Percentiles rank a stretch among this genome's conserved stretches.
Evolutionary conservation across 2,888 invertebrate species (phyloP).

Genomic region (Nesidiocoris tenuis): DNA sequence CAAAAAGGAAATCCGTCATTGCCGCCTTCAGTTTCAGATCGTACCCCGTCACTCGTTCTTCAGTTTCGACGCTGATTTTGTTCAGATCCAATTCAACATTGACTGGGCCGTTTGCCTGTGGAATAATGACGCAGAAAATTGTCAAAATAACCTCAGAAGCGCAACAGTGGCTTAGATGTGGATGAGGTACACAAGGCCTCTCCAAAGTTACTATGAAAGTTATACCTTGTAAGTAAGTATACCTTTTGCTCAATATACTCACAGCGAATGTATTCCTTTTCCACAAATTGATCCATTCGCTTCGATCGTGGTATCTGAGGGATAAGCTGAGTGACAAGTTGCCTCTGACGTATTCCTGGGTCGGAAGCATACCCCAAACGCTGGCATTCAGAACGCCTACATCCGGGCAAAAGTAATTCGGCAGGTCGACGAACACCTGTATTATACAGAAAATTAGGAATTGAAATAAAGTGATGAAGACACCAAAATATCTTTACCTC

Average conservation of each 20-base stretch:
- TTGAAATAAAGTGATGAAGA: too few species aligned
- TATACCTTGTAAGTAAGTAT: too few species aligned
- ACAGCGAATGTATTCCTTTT: constrained; percentile 50
- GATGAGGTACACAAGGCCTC: too few species aligned
- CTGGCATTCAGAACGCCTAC: constrained; percentile 52
- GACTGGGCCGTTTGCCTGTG: constrained; percentile 4
- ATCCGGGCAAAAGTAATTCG: constrained; percentile 53
- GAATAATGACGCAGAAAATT: too few species aligned
- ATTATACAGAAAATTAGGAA: too few species aligned
- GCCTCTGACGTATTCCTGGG: constrained; percentile 54
- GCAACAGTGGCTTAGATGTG: too few species aligned
- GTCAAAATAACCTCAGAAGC: too few species aligned
- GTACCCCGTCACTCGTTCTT: too few species aligned
- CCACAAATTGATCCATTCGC: constrained; percentile 39
- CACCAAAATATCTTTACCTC: too few species aligned
- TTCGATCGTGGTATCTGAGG: constrained; percentile 42
- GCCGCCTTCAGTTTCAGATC: constrained; percentile 54
- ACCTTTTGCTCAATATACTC: constrained; percentile 42
- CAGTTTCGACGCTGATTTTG: neutral
- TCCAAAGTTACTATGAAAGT: too few species aligned
- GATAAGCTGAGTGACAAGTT: constrained; percentile 54
- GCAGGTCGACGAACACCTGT: constrained; percentile 54
- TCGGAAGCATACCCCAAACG: constrained; percentile 52
- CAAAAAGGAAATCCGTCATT: constrained; percentile 55
- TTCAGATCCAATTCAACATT: neutral